Base-by-base conservation (phyloP, 2,797 vertebrate species). In the Muscicapa striata region DNA sequence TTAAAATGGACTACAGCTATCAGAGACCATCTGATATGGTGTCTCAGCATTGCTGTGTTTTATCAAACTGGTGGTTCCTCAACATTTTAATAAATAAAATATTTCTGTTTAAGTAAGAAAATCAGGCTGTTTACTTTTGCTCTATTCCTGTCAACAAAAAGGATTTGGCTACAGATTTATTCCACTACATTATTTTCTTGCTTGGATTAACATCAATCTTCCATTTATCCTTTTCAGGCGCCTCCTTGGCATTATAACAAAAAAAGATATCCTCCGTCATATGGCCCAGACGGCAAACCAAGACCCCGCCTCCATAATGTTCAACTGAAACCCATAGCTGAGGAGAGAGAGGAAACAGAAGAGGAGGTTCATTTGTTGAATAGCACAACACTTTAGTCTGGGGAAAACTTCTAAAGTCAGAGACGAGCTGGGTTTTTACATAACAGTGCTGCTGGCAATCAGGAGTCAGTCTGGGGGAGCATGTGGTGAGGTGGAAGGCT, bases 211-310 rank as follows among this genome's bases (percentile, higher is more conserved):
- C 88, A 49, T 23, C 14, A 13, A 0, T 96, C 84, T 97, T 95
- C 83, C 92, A 10, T 96, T 97, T 98, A 45, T 97, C 89, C 96
- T 96, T 97, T 98, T 75, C 98, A 99, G 99, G 97, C 99, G 99
- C 95, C 99, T 99, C 97, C 99, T 99, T 98, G 99, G 99, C 98
- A 99, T 99, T 97, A 98, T 99, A 98, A 99, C 99, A 99, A 99
- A 99, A 99, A 99, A 99, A 99, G 99, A 99, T 97, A 99, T 99
- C 98, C 99, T 99, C 52, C 99, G 99, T 98, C 99, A 99, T 98
- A 99, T 99, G 99, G 99, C 99, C 97, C 99, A 99, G 98, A 99
- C 99, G 99, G 98, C 99, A 98, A 98, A 99, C 98, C 98, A 99
- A 98, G 99, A 99, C 96, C 99, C 99, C 97, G 98, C 98, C 97